Percentiles rank a stretch among this genome's conserved stretches.
Conservation (phyloP, 2,797 vertebrate genomes). For the Leucoraja ocellata region DNA sequence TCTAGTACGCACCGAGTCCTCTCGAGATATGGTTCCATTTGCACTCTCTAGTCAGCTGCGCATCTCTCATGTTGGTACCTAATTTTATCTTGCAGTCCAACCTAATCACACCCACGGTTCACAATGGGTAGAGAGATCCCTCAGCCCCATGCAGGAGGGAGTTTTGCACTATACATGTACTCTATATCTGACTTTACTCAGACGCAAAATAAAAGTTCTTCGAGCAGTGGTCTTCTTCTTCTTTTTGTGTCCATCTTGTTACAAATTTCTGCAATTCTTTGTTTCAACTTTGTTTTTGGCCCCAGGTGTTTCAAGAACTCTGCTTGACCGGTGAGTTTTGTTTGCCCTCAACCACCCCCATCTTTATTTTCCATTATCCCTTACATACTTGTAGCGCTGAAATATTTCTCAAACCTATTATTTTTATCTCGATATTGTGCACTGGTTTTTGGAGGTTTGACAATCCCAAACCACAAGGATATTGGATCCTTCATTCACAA, state of each 20-base stretch:
- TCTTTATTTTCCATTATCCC: too few species aligned
- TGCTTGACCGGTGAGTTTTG: neutral
- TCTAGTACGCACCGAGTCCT: too few species aligned
- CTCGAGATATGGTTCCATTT: neutral
- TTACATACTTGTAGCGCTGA: neutral
- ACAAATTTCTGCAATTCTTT: too few species aligned
- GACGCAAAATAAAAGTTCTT: too few species aligned
- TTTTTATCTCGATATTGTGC: neutral
- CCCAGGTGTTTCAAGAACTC: neutral
- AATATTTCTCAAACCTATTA: neutral
- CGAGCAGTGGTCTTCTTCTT: too few species aligned
- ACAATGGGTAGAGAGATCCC: too few species aligned
- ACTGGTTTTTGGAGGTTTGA: neutral
- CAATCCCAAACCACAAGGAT: neutral
- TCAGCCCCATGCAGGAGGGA: too few species aligned
- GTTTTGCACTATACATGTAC: too few species aligned
- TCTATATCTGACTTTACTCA: too few species aligned
- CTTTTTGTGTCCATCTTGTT: too few species aligned
- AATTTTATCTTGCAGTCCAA: neutral
- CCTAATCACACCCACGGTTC: too few species aligned
- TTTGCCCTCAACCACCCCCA: neutral
- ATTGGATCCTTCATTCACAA: neutral
- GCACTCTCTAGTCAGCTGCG: neutral
- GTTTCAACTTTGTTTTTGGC: too few species aligned
- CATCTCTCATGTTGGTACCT: neutral